Evolutionary conservation across 2,113 vertebrate species (phyloP).

Genomic region (Prunella himalayana): DNA sequence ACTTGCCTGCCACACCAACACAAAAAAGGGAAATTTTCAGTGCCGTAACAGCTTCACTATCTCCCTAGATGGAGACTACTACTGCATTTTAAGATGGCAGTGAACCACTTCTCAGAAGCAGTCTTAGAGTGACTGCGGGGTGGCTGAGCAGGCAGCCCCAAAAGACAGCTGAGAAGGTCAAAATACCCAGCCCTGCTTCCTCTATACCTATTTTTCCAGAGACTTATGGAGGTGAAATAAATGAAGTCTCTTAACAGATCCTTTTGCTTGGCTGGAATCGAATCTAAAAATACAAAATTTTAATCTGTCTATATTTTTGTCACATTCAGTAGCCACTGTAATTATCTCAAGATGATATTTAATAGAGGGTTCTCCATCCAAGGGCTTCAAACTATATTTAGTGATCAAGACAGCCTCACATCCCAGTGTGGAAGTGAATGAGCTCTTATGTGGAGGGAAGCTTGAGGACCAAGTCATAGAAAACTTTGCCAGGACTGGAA

Average conservation of each 20-base stretch:
- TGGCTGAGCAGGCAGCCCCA: not conserved
- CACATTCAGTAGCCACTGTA: not conserved
- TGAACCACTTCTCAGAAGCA: not conserved
- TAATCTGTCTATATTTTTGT: not conserved
- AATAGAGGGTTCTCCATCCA: not conserved
- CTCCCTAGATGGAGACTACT: not conserved
- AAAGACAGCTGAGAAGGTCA: not conserved
- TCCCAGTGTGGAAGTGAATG: not conserved
- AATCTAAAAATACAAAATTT: not conserved
- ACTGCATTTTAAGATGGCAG: rapidly evolving
- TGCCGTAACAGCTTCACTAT: not conserved
- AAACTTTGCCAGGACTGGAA: not conserved
- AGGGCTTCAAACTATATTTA: not conserved
- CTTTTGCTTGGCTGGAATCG: not conserved
- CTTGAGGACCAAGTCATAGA: not conserved
- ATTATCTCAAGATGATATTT: not conserved
- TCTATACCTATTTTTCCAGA: not conserved
- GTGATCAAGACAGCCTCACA: not conserved
- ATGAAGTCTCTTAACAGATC: not conserved
- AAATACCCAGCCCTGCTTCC: not conserved
- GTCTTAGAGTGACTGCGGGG: rapidly evolving
- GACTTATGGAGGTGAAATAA: not conserved
- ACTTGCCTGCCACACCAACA: not conserved
- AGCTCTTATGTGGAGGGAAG: not conserved
- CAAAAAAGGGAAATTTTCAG: not conserved